Evolutionary conservation across 2,113 vertebrate species (phyloP).

Genomic region (Anhinga anhinga): DNA sequence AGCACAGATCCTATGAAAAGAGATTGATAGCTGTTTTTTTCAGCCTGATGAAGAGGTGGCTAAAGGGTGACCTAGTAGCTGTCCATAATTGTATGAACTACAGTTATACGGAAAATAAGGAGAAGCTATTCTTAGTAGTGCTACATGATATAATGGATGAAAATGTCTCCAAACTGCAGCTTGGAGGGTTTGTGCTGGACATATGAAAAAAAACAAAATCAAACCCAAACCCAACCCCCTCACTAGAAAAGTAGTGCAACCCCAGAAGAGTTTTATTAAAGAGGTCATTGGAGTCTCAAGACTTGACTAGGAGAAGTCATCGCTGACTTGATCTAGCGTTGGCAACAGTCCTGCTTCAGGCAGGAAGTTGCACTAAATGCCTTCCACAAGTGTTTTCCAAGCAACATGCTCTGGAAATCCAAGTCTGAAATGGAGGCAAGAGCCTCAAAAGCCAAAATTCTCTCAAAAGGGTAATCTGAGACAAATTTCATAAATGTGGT

Average conservation of each 20-base stretch:
- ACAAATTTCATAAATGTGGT: neutral
- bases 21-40: neutral
- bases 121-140: neutral
- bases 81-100: neutral
- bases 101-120: too few species aligned
- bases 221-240: accelerated
- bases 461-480: neutral
- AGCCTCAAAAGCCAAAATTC: neutral
- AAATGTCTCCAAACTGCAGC: neutral
- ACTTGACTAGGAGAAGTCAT: neutral
- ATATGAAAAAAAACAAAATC: neutral
- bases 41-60: neutral
- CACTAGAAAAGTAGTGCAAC: neutral
- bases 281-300: neutral
- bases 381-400: neutral
- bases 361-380: neutral
- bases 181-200: neutral
- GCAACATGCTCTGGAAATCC: neutral
- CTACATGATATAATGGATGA: neutral
- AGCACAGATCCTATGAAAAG: neutral
- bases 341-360: neutral
- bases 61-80: neutral
- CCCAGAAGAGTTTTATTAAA: too few species aligned
- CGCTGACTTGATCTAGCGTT: neutral
- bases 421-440: neutral